These are phyloP conservation scores for Caenorhabditis elegans DNA, from an alignment of 1,140 invertebrate species.

Conservation along the genomic window WBcel235 BX284605.5:14436501-14437000, in stretches of 20 bases:
- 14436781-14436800: neutral
- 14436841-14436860: slow-evolving; percentile 4
- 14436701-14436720: too few species aligned
- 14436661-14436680: neutral
- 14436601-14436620: slow-evolving; percentile 11
- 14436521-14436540: too few species aligned
- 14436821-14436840: slow-evolving; percentile 32
- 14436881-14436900: slow-evolving; percentile 16
- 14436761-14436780: neutral
- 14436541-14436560: neutral
- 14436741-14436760: slow-evolving; percentile 1
- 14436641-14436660: neutral
- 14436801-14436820: slow-evolving; percentile 21
- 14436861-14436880: neutral
- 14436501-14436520: too few species aligned
- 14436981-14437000: neutral
- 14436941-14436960: neutral
- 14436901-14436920: slow-evolving; percentile 14
- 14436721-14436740: slow-evolving; percentile 7
- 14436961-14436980: neutral
- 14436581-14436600: slow-evolving; percentile 17
- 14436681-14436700: slow-evolving; percentile 14
- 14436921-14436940: neutral
- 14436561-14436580: slow-evolving; percentile 6
- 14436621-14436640: neutral